These are phyloP conservation scores for Lottia scabra DNA, from an alignment of 2,888 invertebrate species.

Conservation along the genomic window DNA sequence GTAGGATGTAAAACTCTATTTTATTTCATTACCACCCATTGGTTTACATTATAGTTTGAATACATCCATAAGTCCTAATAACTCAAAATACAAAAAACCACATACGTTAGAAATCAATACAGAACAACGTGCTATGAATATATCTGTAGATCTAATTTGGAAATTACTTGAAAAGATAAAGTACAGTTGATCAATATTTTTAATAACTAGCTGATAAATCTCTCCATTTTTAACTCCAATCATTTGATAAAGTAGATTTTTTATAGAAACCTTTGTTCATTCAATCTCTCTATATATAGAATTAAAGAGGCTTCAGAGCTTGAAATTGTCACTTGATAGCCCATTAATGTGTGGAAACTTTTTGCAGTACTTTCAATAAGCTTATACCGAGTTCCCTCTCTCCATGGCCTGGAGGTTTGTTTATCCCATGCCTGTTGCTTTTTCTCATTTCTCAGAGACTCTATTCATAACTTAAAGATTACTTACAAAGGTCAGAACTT, in stretches of 20 bases:
- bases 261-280: not conserved
- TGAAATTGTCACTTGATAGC: no score
- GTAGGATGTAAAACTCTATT: no score
- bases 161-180: constrained; percentile 4
- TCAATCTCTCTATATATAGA: not conserved
- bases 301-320: no score
- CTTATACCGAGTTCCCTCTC: no score
- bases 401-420: no score
- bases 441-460: no score
- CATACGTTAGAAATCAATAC: not conserved
- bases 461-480: no score
- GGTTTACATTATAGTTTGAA: not conserved
- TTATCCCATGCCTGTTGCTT: no score
- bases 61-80: constrained; percentile 3
- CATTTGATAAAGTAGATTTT: constrained; percentile 3
- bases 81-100: not conserved
- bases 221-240: constrained; percentile 1
- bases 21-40: not conserved
- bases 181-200: not conserved
- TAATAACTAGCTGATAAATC: not conserved
- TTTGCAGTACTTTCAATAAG: no score
- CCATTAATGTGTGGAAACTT: no score
- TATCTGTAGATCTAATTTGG: constrained; percentile 1
- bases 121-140: constrained; percentile 2
- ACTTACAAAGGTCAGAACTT: no score